Conservation (phyloP, 2,888 invertebrate genomes). For the Macrophya annulata region DNA sequence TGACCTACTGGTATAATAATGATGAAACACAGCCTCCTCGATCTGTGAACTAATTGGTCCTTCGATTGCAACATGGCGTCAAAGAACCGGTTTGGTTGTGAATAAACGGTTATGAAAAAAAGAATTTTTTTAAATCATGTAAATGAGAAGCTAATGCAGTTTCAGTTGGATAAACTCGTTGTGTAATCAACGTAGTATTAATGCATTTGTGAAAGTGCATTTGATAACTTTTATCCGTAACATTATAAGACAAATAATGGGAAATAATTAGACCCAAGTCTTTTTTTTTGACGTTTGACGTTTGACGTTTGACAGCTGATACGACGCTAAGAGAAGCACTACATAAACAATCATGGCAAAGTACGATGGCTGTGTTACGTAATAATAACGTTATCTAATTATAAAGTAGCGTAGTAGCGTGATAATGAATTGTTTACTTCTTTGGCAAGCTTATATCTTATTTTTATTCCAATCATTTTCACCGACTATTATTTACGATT, state of each 20-base stretch:
- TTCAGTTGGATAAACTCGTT: not conserved
- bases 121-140: not conserved
- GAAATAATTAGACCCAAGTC: not conserved
- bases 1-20: not conserved
- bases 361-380: constrained; percentile 72
- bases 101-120: not conserved
- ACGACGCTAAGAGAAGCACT: constrained; percentile 39
- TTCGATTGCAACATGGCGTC: constrained; percentile 21
- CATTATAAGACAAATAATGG: not conserved
- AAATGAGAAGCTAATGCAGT: constrained; percentile 4
- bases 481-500: not conserved
- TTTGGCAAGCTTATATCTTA: constrained; percentile 49
- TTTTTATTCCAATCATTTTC: constrained; percentile 44
- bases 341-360: constrained; percentile 75
- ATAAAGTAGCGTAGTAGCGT: constrained; percentile 60
- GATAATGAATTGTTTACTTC: constrained; percentile 71
- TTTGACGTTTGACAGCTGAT: constrained; percentile 44
- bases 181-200: not conserved
- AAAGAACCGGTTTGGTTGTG: constrained; percentile 15
- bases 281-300: constrained; percentile 42
- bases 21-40: constrained; percentile 11
- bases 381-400: constrained; percentile 73
- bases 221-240: not conserved
- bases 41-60: not conserved
- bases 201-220: constrained; percentile 26